A percentile compares a stretch with the other conserved stretches of the same genome.
Conservation (phyloP, 2,797 vertebrate genomes). For the Leuciscus waleckii region DNA sequence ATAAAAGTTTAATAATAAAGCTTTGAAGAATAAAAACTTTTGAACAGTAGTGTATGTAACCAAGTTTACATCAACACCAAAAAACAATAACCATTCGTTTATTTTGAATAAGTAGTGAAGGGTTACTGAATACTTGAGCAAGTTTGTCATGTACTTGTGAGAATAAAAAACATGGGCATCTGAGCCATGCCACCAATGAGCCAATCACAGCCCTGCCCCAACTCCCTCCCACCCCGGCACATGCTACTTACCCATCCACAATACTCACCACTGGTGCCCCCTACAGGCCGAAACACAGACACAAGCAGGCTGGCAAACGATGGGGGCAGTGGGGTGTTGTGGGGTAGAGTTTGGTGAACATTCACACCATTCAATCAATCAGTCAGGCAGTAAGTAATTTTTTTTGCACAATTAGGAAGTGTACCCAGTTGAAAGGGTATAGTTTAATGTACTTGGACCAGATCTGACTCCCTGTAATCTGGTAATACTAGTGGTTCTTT, state of each 20-base stretch:
- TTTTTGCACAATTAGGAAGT: constrained; percentile 39
- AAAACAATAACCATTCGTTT: neutral
- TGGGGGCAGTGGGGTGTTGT: constrained; percentile 50
- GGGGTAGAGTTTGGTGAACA: constrained; percentile 45
- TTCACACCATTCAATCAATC: constrained; percentile 50
- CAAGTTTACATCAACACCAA: neutral
- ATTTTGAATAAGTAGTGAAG: neutral
- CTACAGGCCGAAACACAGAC: constrained; percentile 57
- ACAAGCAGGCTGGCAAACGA: constrained; percentile 58
- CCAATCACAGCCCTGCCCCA: constrained; percentile 10
- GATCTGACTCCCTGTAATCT: neutral
- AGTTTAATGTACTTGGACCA: neutral
- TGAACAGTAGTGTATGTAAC: neutral
- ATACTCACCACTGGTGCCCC: constrained; percentile 62
- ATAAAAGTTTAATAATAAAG: neutral
- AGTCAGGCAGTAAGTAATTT: neutral
- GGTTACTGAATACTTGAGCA: neutral
- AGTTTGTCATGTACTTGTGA: neutral
- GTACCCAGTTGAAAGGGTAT: neutral
- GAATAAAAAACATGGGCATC: neutral
- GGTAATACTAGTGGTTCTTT: neutral
- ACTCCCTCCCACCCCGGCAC: constrained; percentile 37
- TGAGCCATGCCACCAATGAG: neutral
- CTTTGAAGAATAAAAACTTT: neutral
- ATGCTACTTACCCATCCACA: constrained; percentile 60